Percentiles rank a stretch among this genome's conserved stretches.
phyloP scores from a whole-genome alignment of 2,888 invertebrate species.

The Hirtodrosophila histrioides region DNA sequence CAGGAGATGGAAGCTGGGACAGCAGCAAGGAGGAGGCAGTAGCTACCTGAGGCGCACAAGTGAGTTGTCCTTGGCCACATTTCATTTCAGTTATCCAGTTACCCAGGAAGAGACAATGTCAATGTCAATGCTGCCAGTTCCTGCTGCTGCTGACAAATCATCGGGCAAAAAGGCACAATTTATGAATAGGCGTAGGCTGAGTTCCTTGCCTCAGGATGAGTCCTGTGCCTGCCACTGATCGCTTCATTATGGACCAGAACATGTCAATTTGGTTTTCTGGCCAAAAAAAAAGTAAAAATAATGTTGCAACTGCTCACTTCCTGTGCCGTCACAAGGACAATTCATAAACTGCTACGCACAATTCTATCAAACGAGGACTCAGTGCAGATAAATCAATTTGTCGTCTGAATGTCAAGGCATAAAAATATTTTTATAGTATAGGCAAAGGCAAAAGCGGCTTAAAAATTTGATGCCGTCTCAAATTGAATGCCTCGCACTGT shows the following conservation, averaged over 20 bases:
- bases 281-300: neutral
- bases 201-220: slow-evolving; percentile 45
- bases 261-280: slow-evolving; percentile 66
- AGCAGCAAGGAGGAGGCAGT: slow-evolving; percentile 14
- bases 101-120: slow-evolving; percentile 23
- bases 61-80: slow-evolving; percentile 38
- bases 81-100: slow-evolving; percentile 3
- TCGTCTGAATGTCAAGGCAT: slow-evolving; percentile 44
- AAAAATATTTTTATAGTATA: slow-evolving; percentile 56
- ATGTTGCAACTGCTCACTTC: slow-evolving; percentile 50
- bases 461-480: slow-evolving; percentile 24
- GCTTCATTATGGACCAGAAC: slow-evolving; percentile 75
- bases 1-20: slow-evolving; percentile 18
- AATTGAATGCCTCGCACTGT: slow-evolving; percentile 44
- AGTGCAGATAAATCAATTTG: slow-evolving; percentile 71
- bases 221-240: slow-evolving; percentile 63
- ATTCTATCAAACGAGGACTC: slow-evolving; percentile 44
- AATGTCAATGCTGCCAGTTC: slow-evolving; percentile 45
- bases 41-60: slow-evolving; percentile 52
- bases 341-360: slow-evolving; percentile 4
- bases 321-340: slow-evolving; percentile 45
- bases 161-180: slow-evolving; percentile 33
- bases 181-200: slow-evolving; percentile 44
- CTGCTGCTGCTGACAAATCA: slow-evolving; percentile 70
- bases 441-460: slow-evolving; percentile 20